These are phyloP conservation scores for Aphaenogaster ashmeadi DNA, from an alignment of 1,140 invertebrate genomes.

Conservation along the genomic window DNA sequence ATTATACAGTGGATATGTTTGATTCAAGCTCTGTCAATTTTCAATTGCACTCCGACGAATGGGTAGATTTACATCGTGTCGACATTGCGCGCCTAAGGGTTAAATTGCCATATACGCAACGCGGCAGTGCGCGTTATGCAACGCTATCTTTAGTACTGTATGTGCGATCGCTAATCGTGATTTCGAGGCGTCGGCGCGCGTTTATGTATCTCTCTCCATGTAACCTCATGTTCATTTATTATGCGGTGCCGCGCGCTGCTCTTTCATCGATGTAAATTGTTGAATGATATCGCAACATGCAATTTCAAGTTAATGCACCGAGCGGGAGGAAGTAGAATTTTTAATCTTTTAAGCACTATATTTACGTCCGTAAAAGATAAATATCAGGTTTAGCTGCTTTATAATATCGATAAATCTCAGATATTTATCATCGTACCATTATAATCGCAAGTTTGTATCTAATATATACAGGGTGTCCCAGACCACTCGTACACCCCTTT, in stretches of 20 bases:
- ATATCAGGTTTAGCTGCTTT: not conserved
- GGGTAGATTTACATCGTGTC: slow-evolving; percentile 62
- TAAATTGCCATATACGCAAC: slow-evolving; percentile 48
- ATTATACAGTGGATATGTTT: slow-evolving; percentile 23
- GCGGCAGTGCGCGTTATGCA: slow-evolving; percentile 51
- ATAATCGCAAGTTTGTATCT: not conserved
- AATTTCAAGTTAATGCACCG: slow-evolving; percentile 20
- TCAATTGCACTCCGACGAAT: slow-evolving; percentile 38
- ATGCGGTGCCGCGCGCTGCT: not conserved
- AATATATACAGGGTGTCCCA: not conserved
- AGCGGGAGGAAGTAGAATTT: not conserved
- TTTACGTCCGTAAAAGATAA: not conserved
- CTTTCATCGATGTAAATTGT: slow-evolving; percentile 40
- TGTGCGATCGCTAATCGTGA: slow-evolving; percentile 58
- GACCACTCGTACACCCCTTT: too few relatives aligned
- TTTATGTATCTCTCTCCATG: slow-evolving; percentile 46
- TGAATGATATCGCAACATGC: slow-evolving; percentile 28
- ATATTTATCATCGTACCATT: not conserved
- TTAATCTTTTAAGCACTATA: not conserved
- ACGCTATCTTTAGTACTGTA: slow-evolving; percentile 55
- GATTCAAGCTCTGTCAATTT: slow-evolving; percentile 35
- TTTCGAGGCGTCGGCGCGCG: slow-evolving; percentile 43
- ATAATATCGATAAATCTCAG: slow-evolving; percentile 4
- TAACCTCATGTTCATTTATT: slow-evolving; percentile 49
- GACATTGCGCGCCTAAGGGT: slow-evolving; percentile 53